A percentile compares a stretch with the other conserved stretches of the same genome.
phyloP scores from a whole-genome alignment of 2,797 vertebrate genomes.

The Telmatherina bonti region DNA sequence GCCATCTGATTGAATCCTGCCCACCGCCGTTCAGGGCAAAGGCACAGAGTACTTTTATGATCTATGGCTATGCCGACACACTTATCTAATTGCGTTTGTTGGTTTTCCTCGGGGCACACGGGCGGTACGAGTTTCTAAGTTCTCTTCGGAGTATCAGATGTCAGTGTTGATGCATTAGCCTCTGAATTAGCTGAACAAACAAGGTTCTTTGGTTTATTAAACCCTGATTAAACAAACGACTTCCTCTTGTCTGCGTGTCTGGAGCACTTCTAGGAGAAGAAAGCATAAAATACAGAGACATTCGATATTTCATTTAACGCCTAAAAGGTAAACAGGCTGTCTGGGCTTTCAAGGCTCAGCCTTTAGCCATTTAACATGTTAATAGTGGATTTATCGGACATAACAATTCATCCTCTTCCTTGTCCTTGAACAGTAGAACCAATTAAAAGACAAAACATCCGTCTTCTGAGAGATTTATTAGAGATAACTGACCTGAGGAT shows the following conservation, averaged over 20 bases:
- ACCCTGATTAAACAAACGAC: conserved; percentile 39
- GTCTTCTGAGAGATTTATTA: background rate
- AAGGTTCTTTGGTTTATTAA: conserved; percentile 51
- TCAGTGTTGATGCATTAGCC: conserved; percentile 51
- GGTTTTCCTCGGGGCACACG: conserved; percentile 13
- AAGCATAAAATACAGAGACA: conserved; percentile 28
- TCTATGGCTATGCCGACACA: conserved; percentile 47
- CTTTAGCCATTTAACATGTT: conserved; percentile 10
- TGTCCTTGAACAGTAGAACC: background rate
- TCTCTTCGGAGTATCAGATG: conserved; percentile 39
- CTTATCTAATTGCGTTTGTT: conserved; percentile 58
- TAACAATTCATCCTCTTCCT: conserved; percentile 11
- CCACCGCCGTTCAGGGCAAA: conserved; percentile 51
- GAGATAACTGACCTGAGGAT: conserved; percentile 81
- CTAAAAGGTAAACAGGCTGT: conserved; percentile 29
- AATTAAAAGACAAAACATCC: background rate
- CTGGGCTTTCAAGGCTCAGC: conserved; percentile 29
- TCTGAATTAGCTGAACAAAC: conserved; percentile 56
- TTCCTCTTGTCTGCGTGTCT: conserved; percentile 30
- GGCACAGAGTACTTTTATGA: conserved; percentile 63
- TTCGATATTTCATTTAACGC: conserved; percentile 40
- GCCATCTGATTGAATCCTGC: conserved; percentile 70
- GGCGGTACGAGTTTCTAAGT: background rate
- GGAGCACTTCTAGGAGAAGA: conserved; percentile 24
- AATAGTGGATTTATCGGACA: conserved; percentile 16